phyloP scores from a whole-genome alignment of 2,797 vertebrate species.

The Microcaecilia unicolor region DNA sequence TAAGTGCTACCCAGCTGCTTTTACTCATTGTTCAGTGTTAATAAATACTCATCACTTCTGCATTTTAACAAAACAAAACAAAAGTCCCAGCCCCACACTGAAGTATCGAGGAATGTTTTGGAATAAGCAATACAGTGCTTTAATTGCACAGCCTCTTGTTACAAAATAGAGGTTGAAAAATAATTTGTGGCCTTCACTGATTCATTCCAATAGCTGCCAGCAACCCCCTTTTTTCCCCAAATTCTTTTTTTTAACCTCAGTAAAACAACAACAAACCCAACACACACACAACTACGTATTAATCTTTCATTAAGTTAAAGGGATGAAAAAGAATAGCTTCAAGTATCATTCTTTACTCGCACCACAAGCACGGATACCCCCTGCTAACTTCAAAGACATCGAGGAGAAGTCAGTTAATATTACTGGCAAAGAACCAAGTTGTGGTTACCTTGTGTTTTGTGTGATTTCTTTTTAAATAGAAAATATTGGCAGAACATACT shows the following conservation, averaged over 20 bases:
- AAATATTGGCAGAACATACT: constrained; percentile 22
- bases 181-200: constrained; percentile 42
- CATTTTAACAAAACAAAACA: no score
- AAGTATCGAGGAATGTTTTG: not conserved
- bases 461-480: constrained; percentile 44
- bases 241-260: not conserved
- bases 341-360: constrained; percentile 88
- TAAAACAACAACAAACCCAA: constrained; percentile 78
- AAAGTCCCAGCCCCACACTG: not conserved
- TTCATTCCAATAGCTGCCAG: constrained; percentile 64
- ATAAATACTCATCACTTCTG: no score
- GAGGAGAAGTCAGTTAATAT: constrained; percentile 77
- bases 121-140: not conserved
- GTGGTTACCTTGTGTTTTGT: constrained; percentile 75
- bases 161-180: constrained; percentile 5
- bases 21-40: no score
- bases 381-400: constrained; percentile 92
- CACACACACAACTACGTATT: constrained; percentile 96
- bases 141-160: constrained; percentile 32
- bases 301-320: constrained; percentile 98
- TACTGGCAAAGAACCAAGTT: constrained; percentile 85
- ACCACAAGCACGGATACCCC: constrained; percentile 81
- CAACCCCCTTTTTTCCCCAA: no score
- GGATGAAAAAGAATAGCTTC: constrained; percentile 99
- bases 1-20: no score